Evolutionary conservation across 2,113 vertebrate species (phyloP), one percentile per base, ranked within the genome.

Genomic region (Cervus canadensis): DNA sequence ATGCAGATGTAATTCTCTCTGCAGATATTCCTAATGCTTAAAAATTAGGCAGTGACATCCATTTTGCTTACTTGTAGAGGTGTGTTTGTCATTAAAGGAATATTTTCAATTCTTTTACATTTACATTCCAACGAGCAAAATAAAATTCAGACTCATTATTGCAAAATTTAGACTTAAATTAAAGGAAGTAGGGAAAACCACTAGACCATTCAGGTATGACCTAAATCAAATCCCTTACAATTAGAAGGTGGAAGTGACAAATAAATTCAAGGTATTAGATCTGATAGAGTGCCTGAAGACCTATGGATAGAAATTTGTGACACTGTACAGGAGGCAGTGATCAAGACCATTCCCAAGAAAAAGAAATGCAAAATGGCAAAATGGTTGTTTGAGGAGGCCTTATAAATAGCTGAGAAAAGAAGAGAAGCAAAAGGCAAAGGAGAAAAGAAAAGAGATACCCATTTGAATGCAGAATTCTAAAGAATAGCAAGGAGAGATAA

Each of bases 81-180:
- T 7, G 1, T 88, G 82, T 95, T 82, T 95, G 74, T 92, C 74
- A 60, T 91, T 94, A 93, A 90, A 95, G 56, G 36, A 94, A 95
- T 74, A 87, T 2, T 79, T 64, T 91, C 10, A 50, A 56, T 91
- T 88, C 45, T 93, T 92, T 93, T 26, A 84, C n/a, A 93, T 93
- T 97, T 93, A 84, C 48, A 92, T 95, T 97, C 57, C n/a, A 60
- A 78, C 0, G 0, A 91, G 91, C 64, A 97, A 89, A 95, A 52
- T 48, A 97, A 94, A 89, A 71, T 36, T 71, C 19, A 71, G 17
- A 71, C 17, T 71, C n/a, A n/a, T 71, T 40, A 23, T 74, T 40
- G n/a, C 36, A 74, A 40, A 74, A 74, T 13, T 74, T 19, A 40
- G 19, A 23, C n/a, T 74, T 74, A 71, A 21, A 71, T 36, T 36